A percentile compares a stretch with the other conserved stretches of the same genome.
These are phyloP conservation scores for Amitus sp. DNA, from an alignment of 2,888 invertebrate genomes.

Conservation along the genomic window DNA sequence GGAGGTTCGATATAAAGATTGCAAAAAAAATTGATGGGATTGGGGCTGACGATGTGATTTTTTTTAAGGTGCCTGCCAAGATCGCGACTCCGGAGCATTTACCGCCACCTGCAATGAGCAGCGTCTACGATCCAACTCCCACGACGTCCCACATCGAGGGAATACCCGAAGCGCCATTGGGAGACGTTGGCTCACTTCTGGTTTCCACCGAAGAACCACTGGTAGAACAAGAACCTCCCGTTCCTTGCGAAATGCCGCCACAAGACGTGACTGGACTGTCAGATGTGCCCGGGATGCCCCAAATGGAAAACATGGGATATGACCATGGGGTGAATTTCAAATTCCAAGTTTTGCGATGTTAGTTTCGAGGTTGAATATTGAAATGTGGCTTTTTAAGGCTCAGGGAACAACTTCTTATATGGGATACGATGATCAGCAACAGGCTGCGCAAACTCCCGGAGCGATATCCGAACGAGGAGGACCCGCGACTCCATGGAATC, in stretches of 20 bases:
- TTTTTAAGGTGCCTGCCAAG: background rate
- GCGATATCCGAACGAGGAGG: slow-evolving; percentile 71
- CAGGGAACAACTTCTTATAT: slow-evolving; percentile 72
- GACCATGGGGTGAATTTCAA: slow-evolving; percentile 64
- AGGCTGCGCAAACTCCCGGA: slow-evolving; percentile 72
- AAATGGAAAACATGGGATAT: slow-evolving; percentile 74
- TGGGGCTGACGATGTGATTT: no score
- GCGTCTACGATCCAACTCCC: slow-evolving; percentile 53
- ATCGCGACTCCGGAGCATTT: slow-evolving; percentile 61
- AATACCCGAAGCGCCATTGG: slow-evolving; percentile 58
- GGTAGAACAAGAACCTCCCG: slow-evolving; percentile 61
- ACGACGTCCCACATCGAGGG: no score
- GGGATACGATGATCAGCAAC: slow-evolving; percentile 77
- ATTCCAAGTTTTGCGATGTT: background rate
- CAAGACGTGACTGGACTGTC: background rate
- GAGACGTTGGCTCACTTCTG: slow-evolving; percentile 53
- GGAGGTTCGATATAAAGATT: no score
- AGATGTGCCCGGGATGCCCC: slow-evolving; percentile 57
- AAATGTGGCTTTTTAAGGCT: slow-evolving; percentile 42
- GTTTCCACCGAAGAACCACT: slow-evolving; percentile 49
- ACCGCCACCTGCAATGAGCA: no score
- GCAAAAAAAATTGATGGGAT: no score
- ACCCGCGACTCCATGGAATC: slow-evolving; percentile 73
- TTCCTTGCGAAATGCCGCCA: slow-evolving; percentile 53
- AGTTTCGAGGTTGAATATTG: background rate